Evolutionary conservation across 2,113 vertebrate genomes (phyloP), one percentile per base, ranked within the genome.

Genomic region (Mormyrus iriodes): DNA sequence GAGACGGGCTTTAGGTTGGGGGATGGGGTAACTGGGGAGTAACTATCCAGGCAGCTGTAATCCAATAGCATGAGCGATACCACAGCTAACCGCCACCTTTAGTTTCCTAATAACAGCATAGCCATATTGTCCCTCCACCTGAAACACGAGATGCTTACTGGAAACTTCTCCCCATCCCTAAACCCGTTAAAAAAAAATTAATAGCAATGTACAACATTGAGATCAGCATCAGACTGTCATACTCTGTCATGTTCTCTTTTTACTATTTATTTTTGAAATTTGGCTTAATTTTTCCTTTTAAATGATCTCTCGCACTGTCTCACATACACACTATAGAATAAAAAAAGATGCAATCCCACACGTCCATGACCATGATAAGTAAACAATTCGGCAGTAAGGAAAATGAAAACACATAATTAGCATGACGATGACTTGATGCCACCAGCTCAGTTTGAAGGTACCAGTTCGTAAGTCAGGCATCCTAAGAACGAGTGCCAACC

Each of bases 41-140:
- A 91, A 94, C 89, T 91, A 86, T 91, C 93, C 93, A 92, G 94
- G 91, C 94, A 95, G 93, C 93, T 94, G 93, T 91, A 92, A 88
- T 89, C 90, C 85, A 91, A 92, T 87, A 90, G 89, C 61, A 55
- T 55, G 94, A 92, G 90, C 91, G 89, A 92, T 89, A 89, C 39
- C 65, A 87, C 89, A 91, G 91, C 92, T 91, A 92, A 92, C 90
- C 88, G 92, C 94, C 86, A 92, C 93, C 73, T 52, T 42, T 27
- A 88, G 88, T 55, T 65, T 92, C 90, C 92, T 92, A 91, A 92
- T 93, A 61, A 87, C 27, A 52, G 6, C 49, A 13, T 73, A 55
- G 49, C 1, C 73, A n/a, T 48, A 42, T 27, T 53, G 19, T 53
- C 69, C 69, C 69, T 82, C 49, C 12, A 27, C 31, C 48, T 88